Conservation (phyloP, 2,888 invertebrate genomes). For the Dolichomitus sp. region DNA sequence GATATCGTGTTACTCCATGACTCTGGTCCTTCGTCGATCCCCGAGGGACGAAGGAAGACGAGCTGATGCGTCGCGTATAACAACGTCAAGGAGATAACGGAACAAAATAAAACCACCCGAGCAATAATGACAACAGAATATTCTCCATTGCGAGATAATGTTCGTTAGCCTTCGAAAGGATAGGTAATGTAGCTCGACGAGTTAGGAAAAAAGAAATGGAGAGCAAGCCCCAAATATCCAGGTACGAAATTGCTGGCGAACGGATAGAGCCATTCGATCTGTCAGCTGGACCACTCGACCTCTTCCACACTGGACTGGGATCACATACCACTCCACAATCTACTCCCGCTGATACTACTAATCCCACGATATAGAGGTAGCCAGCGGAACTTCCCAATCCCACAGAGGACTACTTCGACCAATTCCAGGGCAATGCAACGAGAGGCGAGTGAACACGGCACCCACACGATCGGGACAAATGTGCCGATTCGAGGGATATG, state of each 20-base stretch:
- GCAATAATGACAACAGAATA: conserved; percentile 26
- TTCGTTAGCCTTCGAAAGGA: too few species aligned
- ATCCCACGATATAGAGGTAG: conserved; percentile 47
- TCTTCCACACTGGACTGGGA: conserved; percentile 16
- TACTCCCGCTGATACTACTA: conserved; percentile 48
- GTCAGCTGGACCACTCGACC: conserved; percentile 22
- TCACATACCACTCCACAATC: conserved; percentile 45
- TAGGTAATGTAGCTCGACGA: too few species aligned
- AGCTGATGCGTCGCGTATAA: background rate
- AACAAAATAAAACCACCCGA: background rate
- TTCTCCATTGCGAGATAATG: background rate
- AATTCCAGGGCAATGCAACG: conserved; percentile 54
- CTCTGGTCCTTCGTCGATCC: conserved; percentile 54
- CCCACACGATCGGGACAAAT: conserved; percentile 26
- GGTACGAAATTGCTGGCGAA: conserved; percentile 17
- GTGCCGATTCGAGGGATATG: conserved; percentile 40
- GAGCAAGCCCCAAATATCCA: background rate
- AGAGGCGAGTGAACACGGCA: conserved; percentile 18
- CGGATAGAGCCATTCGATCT: conserved; percentile 41
- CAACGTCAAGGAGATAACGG: background rate
- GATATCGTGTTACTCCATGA: conserved; percentile 58
- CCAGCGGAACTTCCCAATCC: conserved; percentile 48
- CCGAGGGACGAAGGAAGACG: conserved; percentile 17
- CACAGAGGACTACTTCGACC: conserved; percentile 54
- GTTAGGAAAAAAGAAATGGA: too few species aligned